A percentile compares a stretch with the other conserved stretches of the same genome.
Conservation (phyloP, 2,888 invertebrate species). For the Euzophera pinguis region DNA sequence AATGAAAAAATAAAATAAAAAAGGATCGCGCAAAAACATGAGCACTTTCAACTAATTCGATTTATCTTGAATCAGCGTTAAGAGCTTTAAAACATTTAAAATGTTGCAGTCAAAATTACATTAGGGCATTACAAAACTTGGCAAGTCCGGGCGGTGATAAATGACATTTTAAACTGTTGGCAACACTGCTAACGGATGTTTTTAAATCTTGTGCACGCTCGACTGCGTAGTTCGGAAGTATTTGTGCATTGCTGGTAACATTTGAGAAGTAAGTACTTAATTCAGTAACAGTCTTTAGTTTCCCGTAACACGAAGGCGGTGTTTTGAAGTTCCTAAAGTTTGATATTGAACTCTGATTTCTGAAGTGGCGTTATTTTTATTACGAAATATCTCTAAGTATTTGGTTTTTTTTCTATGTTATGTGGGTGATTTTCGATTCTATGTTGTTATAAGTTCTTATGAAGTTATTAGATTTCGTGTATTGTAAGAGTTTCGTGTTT, state of each 20-base stretch:
- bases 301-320: not conserved
- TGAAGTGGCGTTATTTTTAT: too few relatives aligned
- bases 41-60: constrained; percentile 48
- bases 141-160: constrained; percentile 56
- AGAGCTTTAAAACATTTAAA: constrained; percentile 54
- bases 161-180: constrained; percentile 71
- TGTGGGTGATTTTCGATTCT: too few relatives aligned
- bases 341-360: too few relatives aligned
- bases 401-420: too few relatives aligned
- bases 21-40: constrained; percentile 14
- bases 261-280: not conserved
- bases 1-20: constrained; percentile 16
- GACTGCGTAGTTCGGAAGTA: not conserved
- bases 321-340: too few relatives aligned
- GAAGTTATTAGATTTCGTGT: too few relatives aligned
- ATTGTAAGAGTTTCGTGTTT: too few relatives aligned
- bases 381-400: too few relatives aligned
- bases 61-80: constrained; percentile 35
- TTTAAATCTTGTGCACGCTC: constrained; percentile 13
- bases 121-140: constrained; percentile 56
- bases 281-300: not conserved
- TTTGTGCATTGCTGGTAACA: constrained; percentile 3
- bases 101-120: constrained; percentile 59
- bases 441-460: too few relatives aligned
- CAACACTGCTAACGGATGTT: constrained; percentile 30